Percentiles rank a stretch among this genome's conserved stretches.
phyloP scores from a whole-genome alignment of 92 coral and sea anemone genomes.

The Palythoa caribaeorum region DNA sequence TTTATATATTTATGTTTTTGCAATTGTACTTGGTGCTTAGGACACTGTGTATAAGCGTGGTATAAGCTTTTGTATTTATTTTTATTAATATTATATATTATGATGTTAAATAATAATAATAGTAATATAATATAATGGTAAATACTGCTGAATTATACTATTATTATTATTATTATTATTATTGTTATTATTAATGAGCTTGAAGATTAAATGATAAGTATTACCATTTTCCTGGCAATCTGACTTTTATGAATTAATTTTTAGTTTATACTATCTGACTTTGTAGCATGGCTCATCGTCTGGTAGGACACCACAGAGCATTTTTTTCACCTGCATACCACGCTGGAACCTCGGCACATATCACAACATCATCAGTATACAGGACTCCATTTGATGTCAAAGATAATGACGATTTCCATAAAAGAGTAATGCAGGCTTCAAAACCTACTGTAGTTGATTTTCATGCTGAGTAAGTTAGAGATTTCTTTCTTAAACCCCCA shows the following conservation, averaged over 20 bases:
- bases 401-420: slow-evolving; percentile 81
- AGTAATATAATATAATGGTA: too few relatives aligned
- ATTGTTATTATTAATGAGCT: too few relatives aligned
- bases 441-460: slow-evolving; percentile 98
- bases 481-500: not conserved
- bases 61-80: too few relatives aligned
- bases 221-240: too few relatives aligned
- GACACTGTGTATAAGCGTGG: too few relatives aligned
- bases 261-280: not conserved
- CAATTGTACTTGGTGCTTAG: too few relatives aligned
- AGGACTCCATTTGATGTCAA: slow-evolving; percentile 87
- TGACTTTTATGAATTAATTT: not conserved
- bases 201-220: too few relatives aligned
- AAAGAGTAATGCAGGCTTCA: slow-evolving; percentile 84
- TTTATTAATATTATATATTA: too few relatives aligned
- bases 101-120: too few relatives aligned
- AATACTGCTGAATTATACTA: too few relatives aligned
- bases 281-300: slow-evolving; percentile 90
- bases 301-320: slow-evolving; percentile 93
- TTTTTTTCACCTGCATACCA: slow-evolving; percentile 89
- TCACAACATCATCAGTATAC: slow-evolving; percentile 83
- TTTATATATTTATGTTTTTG: too few relatives aligned
- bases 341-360: slow-evolving; percentile 87
- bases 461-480: slow-evolving; percentile 84
- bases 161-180: too few relatives aligned